A percentile compares a stretch with the other conserved stretches of the same genome.
These are phyloP conservation scores for Morpho achilles DNA, from an alignment of 2,888 invertebrate species.

Conservation along the genomic window DNA sequence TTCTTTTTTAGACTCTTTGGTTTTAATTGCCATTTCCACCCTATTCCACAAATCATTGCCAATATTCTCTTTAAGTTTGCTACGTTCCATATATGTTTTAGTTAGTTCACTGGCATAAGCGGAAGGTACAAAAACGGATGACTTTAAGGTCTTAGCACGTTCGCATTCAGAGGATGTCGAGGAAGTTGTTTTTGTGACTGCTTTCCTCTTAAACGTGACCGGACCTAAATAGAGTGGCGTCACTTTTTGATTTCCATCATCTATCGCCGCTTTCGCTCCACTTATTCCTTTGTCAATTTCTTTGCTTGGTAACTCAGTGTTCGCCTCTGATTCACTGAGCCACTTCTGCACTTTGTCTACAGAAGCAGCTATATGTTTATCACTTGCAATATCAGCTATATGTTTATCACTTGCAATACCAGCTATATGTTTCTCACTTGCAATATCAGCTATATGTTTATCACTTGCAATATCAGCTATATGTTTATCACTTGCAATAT, in stretches of 20 bases:
- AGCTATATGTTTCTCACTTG: too few relatives aligned
- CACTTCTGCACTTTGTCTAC: constrained; percentile 35
- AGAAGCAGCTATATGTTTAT: not conserved
- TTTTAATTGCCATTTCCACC: constrained; percentile 25
- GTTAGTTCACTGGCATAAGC: constrained; percentile 27
- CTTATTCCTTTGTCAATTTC: not conserved
- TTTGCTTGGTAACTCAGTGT: not conserved
- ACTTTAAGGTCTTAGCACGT: constrained; percentile 7
- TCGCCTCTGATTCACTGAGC: constrained; percentile 23
- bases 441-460: too few relatives aligned
- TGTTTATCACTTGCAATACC: not conserved
- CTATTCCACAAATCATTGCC: constrained; percentile 27
- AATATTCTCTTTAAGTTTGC: constrained; percentile 9
- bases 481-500: not conserved
- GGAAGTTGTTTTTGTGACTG: constrained; percentile 16
- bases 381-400: not conserved
- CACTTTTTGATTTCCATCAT: too few relatives aligned
- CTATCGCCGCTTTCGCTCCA: not conserved
- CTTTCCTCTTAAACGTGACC: constrained; percentile 32
- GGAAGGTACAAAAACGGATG: constrained; percentile 24
- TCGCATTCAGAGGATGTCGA: constrained; percentile 13
- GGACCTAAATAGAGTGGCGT: constrained; percentile 26
- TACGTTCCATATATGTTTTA: constrained; percentile 24
- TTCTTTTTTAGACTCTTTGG: constrained; percentile 14
- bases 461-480: not conserved